Percentiles rank a stretch among this genome's conserved stretches.
Evolutionary conservation across 2,888 invertebrate species (phyloP).

Genomic region (Melanostoma mellinum): DNA sequence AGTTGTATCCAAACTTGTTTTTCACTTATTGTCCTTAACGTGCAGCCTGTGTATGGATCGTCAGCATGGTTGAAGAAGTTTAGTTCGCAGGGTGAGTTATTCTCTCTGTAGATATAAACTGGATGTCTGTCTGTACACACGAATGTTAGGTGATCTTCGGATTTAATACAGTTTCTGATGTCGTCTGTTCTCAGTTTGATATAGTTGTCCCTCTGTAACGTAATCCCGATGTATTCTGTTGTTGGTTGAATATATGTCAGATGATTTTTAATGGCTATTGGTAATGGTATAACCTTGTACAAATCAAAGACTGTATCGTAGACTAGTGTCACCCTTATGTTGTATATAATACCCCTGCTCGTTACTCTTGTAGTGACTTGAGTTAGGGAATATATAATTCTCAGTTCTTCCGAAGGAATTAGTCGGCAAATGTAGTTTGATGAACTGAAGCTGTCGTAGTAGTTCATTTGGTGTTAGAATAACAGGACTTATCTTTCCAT

Average conservation of each 20-base stretch:
- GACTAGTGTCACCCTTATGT: background rate
- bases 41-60: background rate
- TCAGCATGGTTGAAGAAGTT: background rate
- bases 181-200: background rate
- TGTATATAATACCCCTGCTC: background rate
- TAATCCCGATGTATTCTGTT: background rate
- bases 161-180: background rate
- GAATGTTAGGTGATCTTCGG: too few species aligned
- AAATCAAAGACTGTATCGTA: background rate
- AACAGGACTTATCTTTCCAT: too few species aligned
- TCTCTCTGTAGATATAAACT: too few species aligned
- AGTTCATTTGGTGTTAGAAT: background rate
- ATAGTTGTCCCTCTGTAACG: background rate
- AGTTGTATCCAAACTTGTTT: background rate
- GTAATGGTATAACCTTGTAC: background rate
- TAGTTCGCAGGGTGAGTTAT: background rate
- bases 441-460: background rate
- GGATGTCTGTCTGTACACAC: too few species aligned
- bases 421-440: slow-evolving; percentile 8
- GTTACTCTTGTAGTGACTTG: background rate
- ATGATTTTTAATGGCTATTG: background rate
- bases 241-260: too few species aligned
- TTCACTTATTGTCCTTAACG: background rate
- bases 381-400: background rate
- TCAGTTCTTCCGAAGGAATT: background rate